phyloP scores from a whole-genome alignment of 2,888 invertebrate genomes.

The Tubulanus polymorphus region DNA sequence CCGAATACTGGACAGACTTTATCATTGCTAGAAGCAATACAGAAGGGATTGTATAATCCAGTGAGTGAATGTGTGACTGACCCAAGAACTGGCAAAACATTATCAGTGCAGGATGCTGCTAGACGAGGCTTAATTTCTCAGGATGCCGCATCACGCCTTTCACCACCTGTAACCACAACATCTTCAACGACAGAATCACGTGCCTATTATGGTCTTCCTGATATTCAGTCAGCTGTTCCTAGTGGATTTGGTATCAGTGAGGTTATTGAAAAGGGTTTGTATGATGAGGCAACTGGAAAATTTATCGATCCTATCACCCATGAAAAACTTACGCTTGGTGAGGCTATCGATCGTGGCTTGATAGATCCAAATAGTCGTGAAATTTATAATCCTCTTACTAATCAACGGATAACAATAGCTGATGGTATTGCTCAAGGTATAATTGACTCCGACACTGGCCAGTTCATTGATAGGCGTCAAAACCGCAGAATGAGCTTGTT shows the following conservation, averaged over 20 bases:
- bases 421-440: slow-evolving; percentile 88
- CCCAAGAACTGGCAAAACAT: slow-evolving; percentile 70
- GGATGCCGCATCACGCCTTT: slow-evolving; percentile 29
- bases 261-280: slow-evolving; percentile 51
- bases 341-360: slow-evolving; percentile 69
- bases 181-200: slow-evolving; percentile 40
- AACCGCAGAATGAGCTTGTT: slow-evolving; percentile 73
- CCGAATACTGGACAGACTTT: slow-evolving; percentile 65
- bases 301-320: slow-evolving; percentile 53
- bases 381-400: slow-evolving; percentile 75
- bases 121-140: slow-evolving; percentile 29
- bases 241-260: too few species aligned
- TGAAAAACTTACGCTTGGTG: slow-evolving; percentile 64
- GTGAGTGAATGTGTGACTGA: slow-evolving; percentile 73
- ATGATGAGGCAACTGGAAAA: slow-evolving; percentile 54
- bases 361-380: slow-evolving; percentile 66
- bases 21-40: slow-evolving; percentile 86
- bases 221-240: slow-evolving; percentile 38
- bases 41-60: slow-evolving; percentile 82
- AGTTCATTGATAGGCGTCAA: slow-evolving; percentile 70
- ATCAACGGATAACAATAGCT: slow-evolving; percentile 80
- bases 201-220: slow-evolving; percentile 36
- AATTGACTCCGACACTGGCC: slow-evolving; percentile 71
- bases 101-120: slow-evolving; percentile 56
- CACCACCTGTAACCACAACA: slow-evolving; percentile 36